Conservation (phyloP, 1,140 invertebrate species). For the Armadillidium nasatum region DNA sequence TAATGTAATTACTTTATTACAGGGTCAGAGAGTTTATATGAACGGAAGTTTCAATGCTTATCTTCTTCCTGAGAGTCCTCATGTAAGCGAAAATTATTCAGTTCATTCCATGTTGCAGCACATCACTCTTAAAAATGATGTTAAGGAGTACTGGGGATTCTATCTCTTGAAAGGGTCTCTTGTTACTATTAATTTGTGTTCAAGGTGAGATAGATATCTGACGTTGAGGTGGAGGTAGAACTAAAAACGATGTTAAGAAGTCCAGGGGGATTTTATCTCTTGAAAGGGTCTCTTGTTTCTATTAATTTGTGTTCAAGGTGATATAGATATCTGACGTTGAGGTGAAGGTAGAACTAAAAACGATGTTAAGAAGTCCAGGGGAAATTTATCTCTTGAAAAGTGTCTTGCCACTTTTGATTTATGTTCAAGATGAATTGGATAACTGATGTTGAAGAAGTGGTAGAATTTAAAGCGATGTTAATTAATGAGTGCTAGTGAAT, state of each 20-base stretch:
- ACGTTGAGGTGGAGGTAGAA: too few species aligned
- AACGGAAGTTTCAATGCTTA: constrained; percentile 73
- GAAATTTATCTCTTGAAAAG: too few species aligned
- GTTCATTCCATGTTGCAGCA: constrained; percentile 64
- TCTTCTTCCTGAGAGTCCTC: constrained; percentile 59
- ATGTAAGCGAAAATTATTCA: constrained; percentile 55
- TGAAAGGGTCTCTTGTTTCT: constrained; percentile 65
- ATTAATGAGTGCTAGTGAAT: too few species aligned
- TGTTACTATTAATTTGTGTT: constrained; percentile 68
- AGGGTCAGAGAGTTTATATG: constrained; percentile 60
- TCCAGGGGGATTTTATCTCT: constrained; percentile 78
- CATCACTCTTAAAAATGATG: constrained; percentile 65
- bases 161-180: constrained; percentile 68
- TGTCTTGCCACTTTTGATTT: constrained; percentile 6
- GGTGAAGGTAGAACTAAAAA: too few species aligned
- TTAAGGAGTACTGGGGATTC: constrained; percentile 78
- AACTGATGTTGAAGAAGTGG: neutral
- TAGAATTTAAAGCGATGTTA: neutral
- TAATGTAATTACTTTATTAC: neutral
- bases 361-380: too few species aligned
- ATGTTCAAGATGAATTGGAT: neutral
- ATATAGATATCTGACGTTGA: too few species aligned
- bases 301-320: constrained; percentile 62
- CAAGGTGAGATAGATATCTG: constrained; percentile 22
- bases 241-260: constrained; percentile 73